Evolutionary conservation across 2,113 vertebrate genomes (phyloP), one percentile per base, ranked within the genome.

Genomic region (Rhinichthys klamathensis): DNA sequence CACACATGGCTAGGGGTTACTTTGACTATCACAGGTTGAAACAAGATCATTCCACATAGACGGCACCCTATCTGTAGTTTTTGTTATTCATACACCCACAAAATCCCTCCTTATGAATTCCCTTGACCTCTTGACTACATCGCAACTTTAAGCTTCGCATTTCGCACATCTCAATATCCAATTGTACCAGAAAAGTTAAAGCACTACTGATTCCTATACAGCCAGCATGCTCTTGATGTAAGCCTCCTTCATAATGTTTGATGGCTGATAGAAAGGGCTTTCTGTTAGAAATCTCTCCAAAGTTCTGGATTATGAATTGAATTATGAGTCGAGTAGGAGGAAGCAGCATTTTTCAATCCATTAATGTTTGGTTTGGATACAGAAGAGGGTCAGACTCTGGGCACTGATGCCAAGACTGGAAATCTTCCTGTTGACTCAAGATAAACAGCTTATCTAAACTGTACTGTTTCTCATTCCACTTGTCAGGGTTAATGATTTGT

Each of bases 291-390:
- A 61, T 60, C 51, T 16, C 21, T 61, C 13, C 61, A 80, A 44
- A 27, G 25, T 80, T 65, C n/a, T 80, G n/a, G 38, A 80, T 65
- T 80, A 63, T 81, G 27, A 51, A 15, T 32, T 72, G 67, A 18
- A 83, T 56, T 72, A 72, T 83, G 67, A 58, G 32, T 83, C 12
- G 12, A 38, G 32, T 56, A 46, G 23, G 81, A 56, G 13, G 23
- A 72, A 83, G 49, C 23, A 25, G 63, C 44, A 49, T 69, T 69
- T 51, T 54, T 82, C 63, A 69, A 82, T 35, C 67, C 81, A 73
- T 83, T 83, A 58, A 12, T 81, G 41, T 81, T 69, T 81, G 81
- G 67, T 41, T 83, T 70, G 81, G 80, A 82, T 49, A 35, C 63
- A 51, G 61, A 30, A 83, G 81, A 38, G 41, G 65, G 81, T 73